A percentile compares a stretch with the other conserved stretches of the same genome.
phyloP scores from a whole-genome alignment of 2,113 vertebrate genomes.

The Heloderma charlesbogerti region DNA sequence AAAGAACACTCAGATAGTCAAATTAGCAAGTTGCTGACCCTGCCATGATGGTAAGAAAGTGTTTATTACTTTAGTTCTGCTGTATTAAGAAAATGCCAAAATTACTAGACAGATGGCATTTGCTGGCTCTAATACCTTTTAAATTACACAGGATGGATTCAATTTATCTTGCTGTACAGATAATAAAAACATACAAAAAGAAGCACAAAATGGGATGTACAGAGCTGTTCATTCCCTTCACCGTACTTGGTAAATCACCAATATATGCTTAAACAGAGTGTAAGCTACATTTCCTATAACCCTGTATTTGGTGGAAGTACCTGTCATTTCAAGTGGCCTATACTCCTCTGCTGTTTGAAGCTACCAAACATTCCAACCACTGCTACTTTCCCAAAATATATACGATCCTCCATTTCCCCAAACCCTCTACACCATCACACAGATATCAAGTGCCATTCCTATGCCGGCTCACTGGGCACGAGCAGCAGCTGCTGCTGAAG shows the following conservation, averaged over 20 bases:
- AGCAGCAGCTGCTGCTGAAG: background rate
- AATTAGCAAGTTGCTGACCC: background rate
- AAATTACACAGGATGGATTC: background rate
- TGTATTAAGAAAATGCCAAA: background rate
- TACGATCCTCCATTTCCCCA: background rate
- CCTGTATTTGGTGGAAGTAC: background rate
- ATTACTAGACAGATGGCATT: background rate
- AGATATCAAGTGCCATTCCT: background rate
- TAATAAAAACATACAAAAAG: background rate
- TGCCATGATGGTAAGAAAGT: background rate
- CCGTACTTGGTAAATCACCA: background rate
- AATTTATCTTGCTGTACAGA: background rate
- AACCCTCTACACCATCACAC: background rate
- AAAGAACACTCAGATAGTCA: background rate
- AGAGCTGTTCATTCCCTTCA: background rate
- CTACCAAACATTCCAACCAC: background rate
- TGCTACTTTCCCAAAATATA: background rate
- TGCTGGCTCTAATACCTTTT: background rate
- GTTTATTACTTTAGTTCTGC: background rate
- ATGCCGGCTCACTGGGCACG: background rate
- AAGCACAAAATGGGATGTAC: background rate
- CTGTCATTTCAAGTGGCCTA: background rate
- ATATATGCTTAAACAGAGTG: background rate
- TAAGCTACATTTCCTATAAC: background rate
- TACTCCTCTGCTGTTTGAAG: background rate